Base-by-base conservation (phyloP, 2,797 vertebrate genomes). In the Notolabrus celidotus region DNA sequence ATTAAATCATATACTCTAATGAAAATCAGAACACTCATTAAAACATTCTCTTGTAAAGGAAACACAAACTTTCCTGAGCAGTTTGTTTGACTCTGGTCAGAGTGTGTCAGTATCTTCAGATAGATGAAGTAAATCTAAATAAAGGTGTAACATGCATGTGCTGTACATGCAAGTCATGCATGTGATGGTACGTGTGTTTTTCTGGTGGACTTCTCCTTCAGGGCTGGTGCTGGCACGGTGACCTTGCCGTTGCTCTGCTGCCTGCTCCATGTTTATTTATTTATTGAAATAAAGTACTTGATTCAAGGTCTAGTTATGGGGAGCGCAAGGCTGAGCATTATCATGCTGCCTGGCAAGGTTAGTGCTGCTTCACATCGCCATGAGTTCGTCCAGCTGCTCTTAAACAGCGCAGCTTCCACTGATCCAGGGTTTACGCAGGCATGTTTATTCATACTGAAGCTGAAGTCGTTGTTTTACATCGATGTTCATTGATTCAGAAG, bases 251-350 rank as follows among this genome's bases (percentile, higher is more conserved):
- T 83, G 79, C 81, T 74, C 25, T 23, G 54, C 74, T 75, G 65
- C 49, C 61, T 49, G 47, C 61, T 67, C 66, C 77, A 91, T 92
- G 87, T 90, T 92, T 92, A 89, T 91, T 92, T 86, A 92, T 93
- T 89, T 90, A 91, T 91, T 91, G 75, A 89, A 91, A 92, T 90
- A 81, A 89, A 85, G 72, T 69, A 66, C 75, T 89, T 85, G 83
- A 90, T 88, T 89, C 89, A 92, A 91, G 90, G 87, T 86, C 86
- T 86, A 54, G 71, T 87, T 79, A 79, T 72, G 74, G 63, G 79
- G 71, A 69, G 79, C 63, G 64, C 78, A 89, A 88, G 83, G 79
- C 75, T 82, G 38, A 56, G 51, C 53, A 92, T 92, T 90, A 90
- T 63, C 86, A 89, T 90, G 89, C 46, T 82, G 69, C 62, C 53